A percentile compares a stretch with the other conserved stretches of the same genome.
Evolutionary conservation across 2,888 invertebrate species (phyloP).

Genomic region (Pachliopta kotzebuea): DNA sequence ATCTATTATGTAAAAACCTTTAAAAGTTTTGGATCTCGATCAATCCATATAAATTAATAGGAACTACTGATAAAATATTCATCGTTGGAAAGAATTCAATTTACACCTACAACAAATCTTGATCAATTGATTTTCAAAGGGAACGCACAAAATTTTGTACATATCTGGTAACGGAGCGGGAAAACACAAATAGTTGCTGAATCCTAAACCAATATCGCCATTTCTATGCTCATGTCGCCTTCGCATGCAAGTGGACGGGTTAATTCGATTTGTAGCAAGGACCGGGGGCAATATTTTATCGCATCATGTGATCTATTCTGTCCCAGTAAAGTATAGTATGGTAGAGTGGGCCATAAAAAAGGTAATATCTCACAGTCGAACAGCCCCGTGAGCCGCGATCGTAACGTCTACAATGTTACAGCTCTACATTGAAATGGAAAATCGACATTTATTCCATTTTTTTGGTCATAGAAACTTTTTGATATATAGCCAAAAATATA

Average conservation of each 20-base stretch:
- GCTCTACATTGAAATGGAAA: slow-evolving; percentile 58
- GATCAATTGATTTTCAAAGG: slow-evolving; percentile 10
- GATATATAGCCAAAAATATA: neutral
- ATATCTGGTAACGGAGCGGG: slow-evolving; percentile 46
- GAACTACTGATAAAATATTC: neutral
- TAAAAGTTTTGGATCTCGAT: neutral
- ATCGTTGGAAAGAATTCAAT: neutral
- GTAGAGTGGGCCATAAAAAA: slow-evolving; percentile 79
- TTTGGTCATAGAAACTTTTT: slow-evolving; percentile 35
- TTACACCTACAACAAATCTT: neutral
- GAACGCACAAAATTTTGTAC: slow-evolving; percentile 22
- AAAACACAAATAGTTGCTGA: slow-evolving; percentile 59
- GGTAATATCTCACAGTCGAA: slow-evolving; percentile 80
- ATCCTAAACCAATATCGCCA: slow-evolving; percentile 69
- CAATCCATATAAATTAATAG: neutral
- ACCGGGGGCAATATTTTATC: slow-evolving; percentile 78
- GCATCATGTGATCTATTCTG: slow-evolving; percentile 80
- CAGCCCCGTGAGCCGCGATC: slow-evolving; percentile 71
- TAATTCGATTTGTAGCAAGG: slow-evolving; percentile 76
- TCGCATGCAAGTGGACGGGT: slow-evolving; percentile 80
- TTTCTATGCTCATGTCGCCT: slow-evolving; percentile 73
- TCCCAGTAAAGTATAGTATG: slow-evolving; percentile 72
- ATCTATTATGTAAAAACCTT: neutral
- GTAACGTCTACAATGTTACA: slow-evolving; percentile 79
- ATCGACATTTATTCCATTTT: slow-evolving; percentile 45